phyloP scores from a whole-genome alignment of 2,888 invertebrate species.

The Pseudanteris insignis region DNA sequence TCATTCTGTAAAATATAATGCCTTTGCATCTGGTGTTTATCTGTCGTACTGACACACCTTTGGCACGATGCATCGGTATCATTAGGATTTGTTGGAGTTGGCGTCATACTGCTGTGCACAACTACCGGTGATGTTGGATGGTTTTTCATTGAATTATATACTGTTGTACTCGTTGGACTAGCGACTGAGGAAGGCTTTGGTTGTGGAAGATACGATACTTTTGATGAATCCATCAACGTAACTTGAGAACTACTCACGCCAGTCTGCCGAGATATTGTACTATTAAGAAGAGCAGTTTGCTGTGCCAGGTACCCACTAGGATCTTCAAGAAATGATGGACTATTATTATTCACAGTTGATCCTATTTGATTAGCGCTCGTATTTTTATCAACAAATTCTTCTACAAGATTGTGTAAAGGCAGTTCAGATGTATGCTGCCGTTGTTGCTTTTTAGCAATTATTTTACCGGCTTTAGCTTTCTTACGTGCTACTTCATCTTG shows the following conservation, averaged over 20 bases:
- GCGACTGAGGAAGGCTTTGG: constrained; percentile 60
- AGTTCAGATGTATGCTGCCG: constrained; percentile 56
- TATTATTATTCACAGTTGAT: constrained; percentile 60
- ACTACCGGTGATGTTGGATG: constrained; percentile 62
- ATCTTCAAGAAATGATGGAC: constrained; percentile 89
- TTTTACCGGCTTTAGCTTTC: constrained; percentile 70
- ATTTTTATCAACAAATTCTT: constrained; percentile 58
- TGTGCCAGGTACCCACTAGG: constrained; percentile 91
- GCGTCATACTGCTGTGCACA: constrained; percentile 63
- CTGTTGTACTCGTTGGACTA: constrained; percentile 56
- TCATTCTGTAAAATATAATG: constrained; percentile 58
- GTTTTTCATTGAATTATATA: constrained; percentile 52
- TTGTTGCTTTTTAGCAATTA: constrained; percentile 67
- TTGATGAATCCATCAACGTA: constrained; percentile 50
- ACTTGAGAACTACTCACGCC: constrained; percentile 65
- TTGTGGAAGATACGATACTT: constrained; percentile 58
- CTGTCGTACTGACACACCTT: constrained; percentile 58
- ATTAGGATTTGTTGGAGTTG: constrained; percentile 55
- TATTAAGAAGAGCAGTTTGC: constrained; percentile 86
- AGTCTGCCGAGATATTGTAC: constrained; percentile 78
- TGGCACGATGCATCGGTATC: constrained; percentile 59
- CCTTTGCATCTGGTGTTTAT: constrained; percentile 56
- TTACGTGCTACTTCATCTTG: constrained; percentile 71
- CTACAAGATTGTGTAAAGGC: constrained; percentile 52
- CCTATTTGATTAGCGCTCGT: constrained; percentile 53